Conservation (phyloP, 2,888 invertebrate species). For the Sisyra terminalis region DNA sequence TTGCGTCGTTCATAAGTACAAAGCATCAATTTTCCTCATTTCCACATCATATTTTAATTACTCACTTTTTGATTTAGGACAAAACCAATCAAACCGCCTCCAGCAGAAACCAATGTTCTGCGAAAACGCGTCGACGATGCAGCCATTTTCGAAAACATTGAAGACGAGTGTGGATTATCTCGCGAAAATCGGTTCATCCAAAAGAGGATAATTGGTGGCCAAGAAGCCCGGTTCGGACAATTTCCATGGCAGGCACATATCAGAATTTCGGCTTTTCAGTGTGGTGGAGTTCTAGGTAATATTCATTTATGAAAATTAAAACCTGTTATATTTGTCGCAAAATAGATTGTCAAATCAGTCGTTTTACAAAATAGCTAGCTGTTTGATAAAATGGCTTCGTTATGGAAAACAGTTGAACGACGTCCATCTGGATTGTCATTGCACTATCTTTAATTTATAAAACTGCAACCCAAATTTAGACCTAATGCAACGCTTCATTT, state of each 20-base stretch:
- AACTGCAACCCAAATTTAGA: too few species aligned
- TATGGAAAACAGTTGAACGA: too few species aligned
- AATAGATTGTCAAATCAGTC: neutral
- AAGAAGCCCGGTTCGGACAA: conserved; percentile 59
- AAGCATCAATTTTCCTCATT: neutral
- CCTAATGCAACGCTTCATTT: too few species aligned
- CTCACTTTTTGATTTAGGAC: neutral
- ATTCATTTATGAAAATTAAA: neutral
- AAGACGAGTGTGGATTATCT: conserved; percentile 49
- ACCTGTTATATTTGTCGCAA: neutral
- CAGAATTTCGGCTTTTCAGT: conserved; percentile 65
- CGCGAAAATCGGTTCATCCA: conserved; percentile 35
- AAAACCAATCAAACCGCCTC: neutral
- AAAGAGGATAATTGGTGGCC: conserved; percentile 67
- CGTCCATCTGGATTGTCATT: too few species aligned
- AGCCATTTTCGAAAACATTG: conserved; percentile 19
- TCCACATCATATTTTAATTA: neutral
- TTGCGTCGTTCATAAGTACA: conserved; percentile 32
- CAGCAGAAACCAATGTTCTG: conserved; percentile 3
- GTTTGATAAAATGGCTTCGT: too few species aligned
- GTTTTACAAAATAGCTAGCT: neutral
- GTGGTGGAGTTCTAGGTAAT: conserved; percentile 59
- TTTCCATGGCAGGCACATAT: conserved; percentile 81
- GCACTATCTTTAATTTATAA: too few species aligned
- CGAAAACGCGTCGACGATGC: conserved; percentile 11